These are phyloP conservation scores for Brassicogethes aeneus DNA, from an alignment of 2,888 invertebrate genomes.

Conservation along the genomic window DNA sequence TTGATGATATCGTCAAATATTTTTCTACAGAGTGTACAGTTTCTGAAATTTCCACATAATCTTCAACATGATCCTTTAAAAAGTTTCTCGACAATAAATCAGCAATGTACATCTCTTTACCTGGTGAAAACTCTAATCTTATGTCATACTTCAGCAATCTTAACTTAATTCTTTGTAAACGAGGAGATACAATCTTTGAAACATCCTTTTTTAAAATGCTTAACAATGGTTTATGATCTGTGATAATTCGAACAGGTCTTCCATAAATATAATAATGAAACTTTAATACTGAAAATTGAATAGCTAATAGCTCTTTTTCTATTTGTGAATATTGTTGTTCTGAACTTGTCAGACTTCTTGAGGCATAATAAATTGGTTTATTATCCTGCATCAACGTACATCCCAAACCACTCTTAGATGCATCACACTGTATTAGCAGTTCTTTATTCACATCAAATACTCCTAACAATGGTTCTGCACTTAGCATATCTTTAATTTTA, in stretches of 20 bases:
- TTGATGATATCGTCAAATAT: not conserved
- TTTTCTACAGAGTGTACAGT: not conserved
- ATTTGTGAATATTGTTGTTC: constrained; percentile 9
- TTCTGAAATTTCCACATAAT: not conserved
- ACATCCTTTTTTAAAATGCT: constrained; percentile 9
- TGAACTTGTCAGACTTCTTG: constrained; percentile 3
- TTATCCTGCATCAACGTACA: constrained; percentile 14
- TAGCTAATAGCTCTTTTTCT: constrained; percentile 9
- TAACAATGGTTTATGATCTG: constrained; percentile 12
- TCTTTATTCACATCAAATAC: constrained; percentile 4
- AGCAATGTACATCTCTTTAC: not conserved
- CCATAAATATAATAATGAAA: constrained; percentile 10
- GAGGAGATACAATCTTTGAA: not conserved
- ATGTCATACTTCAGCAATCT: not conserved
- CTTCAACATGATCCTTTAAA: not conserved
- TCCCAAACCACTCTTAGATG: constrained; percentile 13
- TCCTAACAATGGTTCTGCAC: constrained; percentile 4
- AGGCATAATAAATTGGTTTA: constrained; percentile 6
- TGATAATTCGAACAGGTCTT: constrained; percentile 4
- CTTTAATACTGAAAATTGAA: constrained; percentile 8
- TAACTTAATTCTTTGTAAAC: not conserved
- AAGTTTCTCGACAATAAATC: not conserved
- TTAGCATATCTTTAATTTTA: not conserved
- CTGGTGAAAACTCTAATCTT: not conserved
- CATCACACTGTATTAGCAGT: constrained; percentile 7